These are phyloP conservation scores for Xiphophorus hellerii DNA, from an alignment of 2,113 vertebrate genomes.

Conservation along the genomic window DNA sequence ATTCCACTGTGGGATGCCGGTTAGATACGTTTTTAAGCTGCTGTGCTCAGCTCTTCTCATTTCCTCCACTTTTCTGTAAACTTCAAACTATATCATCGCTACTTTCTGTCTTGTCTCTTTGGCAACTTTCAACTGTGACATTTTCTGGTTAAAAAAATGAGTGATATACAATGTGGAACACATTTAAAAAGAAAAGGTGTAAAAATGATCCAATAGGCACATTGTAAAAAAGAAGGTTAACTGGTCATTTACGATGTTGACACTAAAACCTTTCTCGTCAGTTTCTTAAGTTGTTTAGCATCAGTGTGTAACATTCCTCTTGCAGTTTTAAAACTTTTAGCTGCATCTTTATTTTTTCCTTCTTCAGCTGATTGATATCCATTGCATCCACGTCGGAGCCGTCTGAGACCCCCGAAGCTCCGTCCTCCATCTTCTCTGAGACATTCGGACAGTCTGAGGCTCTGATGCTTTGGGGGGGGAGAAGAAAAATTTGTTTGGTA, in stretches of 20 bases:
- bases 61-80: background rate
- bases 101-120: background rate
- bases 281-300: background rate
- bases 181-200: background rate
- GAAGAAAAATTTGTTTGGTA: background rate
- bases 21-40: background rate
- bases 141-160: too few species aligned
- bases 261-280: background rate
- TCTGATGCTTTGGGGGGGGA: background rate
- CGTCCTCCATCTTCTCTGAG: background rate
- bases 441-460: background rate
- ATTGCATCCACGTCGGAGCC: slow-evolving; percentile 4
- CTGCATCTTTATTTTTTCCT: slow-evolving; percentile 43
- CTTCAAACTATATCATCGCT: background rate
- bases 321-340: slow-evolving; percentile 51
- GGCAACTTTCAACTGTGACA: too few species aligned
- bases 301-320: slow-evolving; percentile 37
- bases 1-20: background rate
- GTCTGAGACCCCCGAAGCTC: background rate
- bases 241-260: too few species aligned
- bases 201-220: too few species aligned
- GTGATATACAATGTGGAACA: background rate
- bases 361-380: slow-evolving; percentile 29
- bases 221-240: too few species aligned
- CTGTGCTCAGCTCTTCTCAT: background rate